A percentile compares a stretch with the other conserved stretches of the same genome.
These are phyloP conservation scores for Chloebia gouldiae DNA, from an alignment of 2,113 vertebrate species.

Conservation along the genomic window DNA sequence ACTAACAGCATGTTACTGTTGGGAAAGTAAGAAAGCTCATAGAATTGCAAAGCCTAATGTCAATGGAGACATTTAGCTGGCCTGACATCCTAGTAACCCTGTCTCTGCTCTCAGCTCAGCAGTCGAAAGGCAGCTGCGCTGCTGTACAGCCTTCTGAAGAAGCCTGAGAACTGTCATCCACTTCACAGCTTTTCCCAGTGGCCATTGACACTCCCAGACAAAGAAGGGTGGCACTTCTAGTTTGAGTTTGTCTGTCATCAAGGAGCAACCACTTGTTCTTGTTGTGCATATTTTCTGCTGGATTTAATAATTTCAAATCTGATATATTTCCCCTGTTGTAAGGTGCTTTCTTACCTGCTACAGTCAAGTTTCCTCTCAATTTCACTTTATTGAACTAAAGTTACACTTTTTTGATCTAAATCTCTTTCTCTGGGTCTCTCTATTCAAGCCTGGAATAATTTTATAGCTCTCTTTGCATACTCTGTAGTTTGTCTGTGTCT, in stretches of 20 bases:
- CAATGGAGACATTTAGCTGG: background rate
- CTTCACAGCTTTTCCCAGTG: background rate
- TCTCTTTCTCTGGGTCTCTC: background rate
- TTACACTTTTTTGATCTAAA: background rate
- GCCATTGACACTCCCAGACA: background rate
- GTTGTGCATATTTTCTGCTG: background rate
- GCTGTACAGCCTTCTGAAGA: background rate
- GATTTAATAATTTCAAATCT: background rate
- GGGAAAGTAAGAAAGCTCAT: background rate
- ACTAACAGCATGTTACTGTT: background rate
- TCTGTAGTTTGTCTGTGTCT: background rate
- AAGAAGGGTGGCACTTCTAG: background rate
- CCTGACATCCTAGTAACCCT: background rate
- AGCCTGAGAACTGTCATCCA: background rate
- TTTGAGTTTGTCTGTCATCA: background rate
- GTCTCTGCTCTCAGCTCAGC: background rate
- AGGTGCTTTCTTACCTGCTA: background rate
- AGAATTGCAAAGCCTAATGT: background rate
- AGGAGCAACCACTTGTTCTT: background rate
- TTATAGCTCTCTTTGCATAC: background rate
- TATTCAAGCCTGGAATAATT: background rate
- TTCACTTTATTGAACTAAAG: background rate
- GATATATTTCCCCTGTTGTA: background rate
- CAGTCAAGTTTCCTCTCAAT: background rate
- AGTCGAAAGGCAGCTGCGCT: background rate